Percentiles rank a stretch among this genome's conserved stretches.
Conservation (phyloP, 2,113 vertebrate genomes). For the Orientallactaga bullata region DNA sequence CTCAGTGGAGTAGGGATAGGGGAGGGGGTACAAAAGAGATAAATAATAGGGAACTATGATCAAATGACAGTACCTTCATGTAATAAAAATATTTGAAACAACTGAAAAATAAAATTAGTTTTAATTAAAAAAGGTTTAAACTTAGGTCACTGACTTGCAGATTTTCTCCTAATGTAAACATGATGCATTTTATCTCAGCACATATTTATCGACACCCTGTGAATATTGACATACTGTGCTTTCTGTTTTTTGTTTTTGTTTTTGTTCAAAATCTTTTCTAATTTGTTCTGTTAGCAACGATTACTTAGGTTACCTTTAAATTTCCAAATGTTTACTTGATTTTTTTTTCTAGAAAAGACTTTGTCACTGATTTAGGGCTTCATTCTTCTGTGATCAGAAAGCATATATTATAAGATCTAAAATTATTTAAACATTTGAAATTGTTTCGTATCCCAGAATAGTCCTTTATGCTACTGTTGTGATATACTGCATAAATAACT, state of each 20-base stretch:
- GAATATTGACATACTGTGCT: background rate
- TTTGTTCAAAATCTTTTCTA: slow-evolving; percentile 11
- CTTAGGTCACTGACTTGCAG: background rate
- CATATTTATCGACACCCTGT: background rate
- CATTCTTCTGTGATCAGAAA: background rate
- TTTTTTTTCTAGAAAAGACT: background rate
- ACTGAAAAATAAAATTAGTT: too few relatives aligned
- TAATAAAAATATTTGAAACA: too few relatives aligned
- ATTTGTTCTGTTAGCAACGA: background rate
- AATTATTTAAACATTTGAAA: background rate
- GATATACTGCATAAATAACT: background rate
- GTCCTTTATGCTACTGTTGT: background rate
- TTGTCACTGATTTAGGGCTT: background rate
- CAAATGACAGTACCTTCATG: too few relatives aligned
- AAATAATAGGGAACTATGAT: too few relatives aligned
- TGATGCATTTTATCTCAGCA: background rate
- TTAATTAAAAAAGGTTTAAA: background rate
- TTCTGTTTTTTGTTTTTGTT: background rate
- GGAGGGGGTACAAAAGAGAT: too few relatives aligned
- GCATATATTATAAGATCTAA: background rate
- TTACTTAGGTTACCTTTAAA: background rate
- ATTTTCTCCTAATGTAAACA: background rate
- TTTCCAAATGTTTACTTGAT: background rate
- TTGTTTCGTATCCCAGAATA: background rate
- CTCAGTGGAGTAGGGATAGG: too few relatives aligned